Evolutionary conservation across 1,140 invertebrate genomes (phyloP), one percentile per base, ranked within the genome.

Genomic region (Papilio dardanus): DNA sequence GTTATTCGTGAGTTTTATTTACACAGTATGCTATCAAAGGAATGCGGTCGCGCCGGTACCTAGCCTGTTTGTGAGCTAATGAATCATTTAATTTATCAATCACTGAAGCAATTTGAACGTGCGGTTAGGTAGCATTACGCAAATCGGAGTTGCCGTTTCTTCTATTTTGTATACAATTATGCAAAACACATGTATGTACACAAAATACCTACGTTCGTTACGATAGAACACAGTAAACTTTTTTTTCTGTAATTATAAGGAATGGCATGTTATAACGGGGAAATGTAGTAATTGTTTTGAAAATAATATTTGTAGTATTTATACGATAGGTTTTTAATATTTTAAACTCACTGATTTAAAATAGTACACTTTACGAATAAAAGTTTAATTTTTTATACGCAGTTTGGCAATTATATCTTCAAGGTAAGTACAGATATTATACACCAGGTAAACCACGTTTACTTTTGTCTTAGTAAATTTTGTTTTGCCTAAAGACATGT

Each of bases 71-170:
- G 78, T 75, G 79, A 78, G 83, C 76, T 85, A 88, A 89, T 90
- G 87, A 90, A 80, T 90, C 89, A 90, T 87, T 87, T 80, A 76
- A 76, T 88, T 88, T 89, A 88, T 89, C 85, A 87, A 87, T 88
- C 83, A 84, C 76, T 79, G 66, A 68, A 76, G 42, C 54, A 78
- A 79, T 46, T 71, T 37, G 31, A 62, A 65, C 40, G 50, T 35
- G 46, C 50, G 30, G 71, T 58, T 58, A 54, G 31, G 30, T 58
- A 31, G 30, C n/a, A 58, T 54, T 50, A 71, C 67, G 67, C 19
- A 24, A 69, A 69, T 69, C 35, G 31, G 24, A 30, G 21, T 40
- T 68, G 16, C 31, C 8, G 66, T 68, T 68, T 40, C 21, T 40
- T 21, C 33, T 35, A n/a, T 31, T 30, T 66, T 35, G 30, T 58